Percentiles rank a stretch among this genome's conserved stretches.
phyloP scores from a whole-genome alignment of 2,113 vertebrate species.

The Laterallus jamaicensis region DNA sequence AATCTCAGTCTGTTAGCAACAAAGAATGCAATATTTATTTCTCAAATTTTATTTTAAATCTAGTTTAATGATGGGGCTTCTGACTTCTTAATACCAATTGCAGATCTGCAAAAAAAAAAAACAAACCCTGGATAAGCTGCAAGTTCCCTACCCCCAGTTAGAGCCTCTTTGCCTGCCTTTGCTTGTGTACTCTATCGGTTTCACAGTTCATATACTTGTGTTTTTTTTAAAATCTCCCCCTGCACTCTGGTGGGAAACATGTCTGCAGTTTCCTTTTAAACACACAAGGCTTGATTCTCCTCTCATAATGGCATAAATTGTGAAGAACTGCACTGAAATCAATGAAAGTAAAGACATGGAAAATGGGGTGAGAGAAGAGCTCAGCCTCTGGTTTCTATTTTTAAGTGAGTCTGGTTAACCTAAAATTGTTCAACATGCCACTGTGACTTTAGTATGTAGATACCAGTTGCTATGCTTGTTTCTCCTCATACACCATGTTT shows the following conservation, averaged over 20 bases:
- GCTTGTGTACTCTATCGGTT: slow-evolving; percentile 53
- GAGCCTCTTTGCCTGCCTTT: slow-evolving; percentile 47
- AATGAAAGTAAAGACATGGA: slow-evolving; percentile 60
- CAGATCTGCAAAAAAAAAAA: not conserved
- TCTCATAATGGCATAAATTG: slow-evolving; percentile 69
- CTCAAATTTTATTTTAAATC: not conserved
- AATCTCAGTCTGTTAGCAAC: not conserved
- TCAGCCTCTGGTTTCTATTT: slow-evolving; percentile 61
- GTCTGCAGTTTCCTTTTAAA: slow-evolving; percentile 66
- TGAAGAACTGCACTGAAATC: slow-evolving; percentile 57
- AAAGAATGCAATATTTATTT: not conserved
- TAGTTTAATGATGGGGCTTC: not conserved
- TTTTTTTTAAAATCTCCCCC: slow-evolving; percentile 4
- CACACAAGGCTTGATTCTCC: slow-evolving; percentile 59
- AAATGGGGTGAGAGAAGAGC: slow-evolving; percentile 64
- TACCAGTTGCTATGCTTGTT: slow-evolving; percentile 28
- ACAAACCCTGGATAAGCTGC: not conserved
- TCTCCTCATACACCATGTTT: slow-evolving; percentile 46
- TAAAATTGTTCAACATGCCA: slow-evolving; percentile 24
- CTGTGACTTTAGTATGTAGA: slow-evolving; percentile 45
- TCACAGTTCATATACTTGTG: slow-evolving; percentile 65
- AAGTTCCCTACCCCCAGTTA: not conserved
- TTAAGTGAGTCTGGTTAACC: slow-evolving; percentile 43
- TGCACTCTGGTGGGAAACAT: slow-evolving; percentile 49
- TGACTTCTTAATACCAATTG: not conserved